Percentiles rank a stretch among this genome's conserved stretches.
Evolutionary conservation across 2,113 vertebrate genomes (phyloP).

Genomic region (Hippoglossus stenolepis): DNA sequence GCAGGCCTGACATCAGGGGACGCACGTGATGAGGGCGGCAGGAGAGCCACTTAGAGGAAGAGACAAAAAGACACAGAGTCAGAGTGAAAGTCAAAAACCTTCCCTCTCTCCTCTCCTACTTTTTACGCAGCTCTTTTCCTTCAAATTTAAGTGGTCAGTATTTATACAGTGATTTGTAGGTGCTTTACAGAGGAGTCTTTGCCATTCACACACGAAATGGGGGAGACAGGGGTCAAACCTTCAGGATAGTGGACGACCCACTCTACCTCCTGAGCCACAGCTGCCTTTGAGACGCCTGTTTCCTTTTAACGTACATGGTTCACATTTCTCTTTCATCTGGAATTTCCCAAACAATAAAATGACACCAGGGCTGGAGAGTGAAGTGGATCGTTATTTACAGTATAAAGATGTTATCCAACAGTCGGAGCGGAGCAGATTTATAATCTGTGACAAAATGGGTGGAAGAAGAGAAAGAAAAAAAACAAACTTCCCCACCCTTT

Average conservation of each 20-base stretch:
- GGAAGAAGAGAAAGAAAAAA: background rate
- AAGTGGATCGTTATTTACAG: conserved; percentile 18
- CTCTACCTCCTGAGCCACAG: no score
- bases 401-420: conserved; percentile 46
- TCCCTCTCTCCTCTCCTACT: background rate
- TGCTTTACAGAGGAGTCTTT: no score
- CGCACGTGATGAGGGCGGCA: conserved; percentile 12
- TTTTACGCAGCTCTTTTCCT: no score
- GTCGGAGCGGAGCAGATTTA: conserved; percentile 50
- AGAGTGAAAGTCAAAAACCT: conserved; percentile 22
- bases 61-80: background rate
- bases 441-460: conserved; percentile 52
- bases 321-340: conserved; percentile 23
- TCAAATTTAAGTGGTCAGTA: background rate
- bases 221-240: background rate
- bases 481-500: conserved; percentile 15
- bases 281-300: background rate
- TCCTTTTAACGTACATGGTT: conserved; percentile 4
- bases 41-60: conserved; percentile 31
- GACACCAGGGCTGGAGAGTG: background rate
- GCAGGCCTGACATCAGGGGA: conserved; percentile 35
- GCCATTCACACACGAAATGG: no score
- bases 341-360: conserved; percentile 20
- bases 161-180: background rate
- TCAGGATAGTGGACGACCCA: background rate